Base-by-base conservation (phyloP, 2,888 invertebrate genomes). In the Ptilodon capucinus region DNA sequence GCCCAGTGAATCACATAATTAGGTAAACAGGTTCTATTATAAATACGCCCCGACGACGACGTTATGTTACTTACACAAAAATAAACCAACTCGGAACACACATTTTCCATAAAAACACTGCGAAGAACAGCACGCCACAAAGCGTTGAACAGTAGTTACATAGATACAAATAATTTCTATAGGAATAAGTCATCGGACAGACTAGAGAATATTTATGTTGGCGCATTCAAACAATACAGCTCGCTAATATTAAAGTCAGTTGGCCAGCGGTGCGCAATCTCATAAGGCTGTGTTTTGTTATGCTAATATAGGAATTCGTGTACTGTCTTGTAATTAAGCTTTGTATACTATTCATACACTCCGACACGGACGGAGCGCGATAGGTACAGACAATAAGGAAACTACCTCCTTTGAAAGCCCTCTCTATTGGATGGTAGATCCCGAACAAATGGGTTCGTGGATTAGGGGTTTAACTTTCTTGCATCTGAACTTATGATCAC, bases 151-250 rank as follows among this genome's bases (percentile, higher is more conserved):
- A 14, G 7, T 32, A 14, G 5, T 4, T 14, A 14, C 32, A 52
- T n/a, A 41, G 35, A 34, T 28, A 44, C 40, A 25, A 1, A 28
- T n/a, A n/a, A n/a, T 28, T 28, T n/a, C 11, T 11, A n/a, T 28
- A 28, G 2, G 28, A n/a, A 28, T 28, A 28, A 28, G 11, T 28
- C 40, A 42, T 36, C 21, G 9, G 36, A 36, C 18, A 48, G 16
- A 42, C 40, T 38, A 39, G 40, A 13, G 38, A 18, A 44, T 35
- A 38, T 30, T 44, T 40, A 52, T 38, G 34, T 11, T 28, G 41
- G 17, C 35, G 17, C 35, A 53, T 28, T 51, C 36, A 48, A 44
- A 51, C 55, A 45, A 44, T 6, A 17, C n/a, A 18, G 32, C 30
- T 32, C 17, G 8, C 14, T 48, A 39, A 48, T 44, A 19, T 25